These are phyloP conservation scores for Scolopax mira DNA, from an alignment of 2,113 vertebrate genomes.

Conservation along the genomic window DNA sequence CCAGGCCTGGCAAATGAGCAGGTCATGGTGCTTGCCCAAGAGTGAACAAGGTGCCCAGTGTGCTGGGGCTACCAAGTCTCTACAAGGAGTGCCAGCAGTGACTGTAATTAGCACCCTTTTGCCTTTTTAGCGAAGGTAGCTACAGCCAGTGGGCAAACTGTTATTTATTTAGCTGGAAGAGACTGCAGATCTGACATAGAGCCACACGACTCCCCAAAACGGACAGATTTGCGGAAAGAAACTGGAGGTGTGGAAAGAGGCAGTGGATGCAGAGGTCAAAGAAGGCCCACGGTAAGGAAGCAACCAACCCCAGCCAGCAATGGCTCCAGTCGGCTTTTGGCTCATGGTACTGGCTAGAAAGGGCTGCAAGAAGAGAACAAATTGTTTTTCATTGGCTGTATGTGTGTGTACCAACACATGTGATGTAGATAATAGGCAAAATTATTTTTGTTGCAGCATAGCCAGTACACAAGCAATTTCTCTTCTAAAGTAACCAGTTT, in stretches of 20 bases:
- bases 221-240: neutral
- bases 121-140: accelerated
- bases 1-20: neutral
- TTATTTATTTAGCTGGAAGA: neutral
- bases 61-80: neutral
- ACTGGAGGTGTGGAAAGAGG: neutral
- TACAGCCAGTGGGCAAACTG: neutral
- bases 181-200: neutral
- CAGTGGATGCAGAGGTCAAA: neutral
- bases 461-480: neutral
- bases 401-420: accelerated
- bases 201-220: neutral
- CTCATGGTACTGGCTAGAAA: neutral
- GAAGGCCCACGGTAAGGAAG: neutral
- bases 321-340: neutral
- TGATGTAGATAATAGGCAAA: neutral
- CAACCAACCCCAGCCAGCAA: neutral
- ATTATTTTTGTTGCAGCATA: neutral
- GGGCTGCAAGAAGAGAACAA: neutral
- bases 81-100: too few species aligned
- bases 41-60: accelerated
- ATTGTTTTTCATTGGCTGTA: neutral
- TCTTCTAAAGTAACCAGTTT: neutral
- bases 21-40: accelerated
- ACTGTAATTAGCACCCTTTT: neutral